phyloP scores from a whole-genome alignment of 2,113 vertebrate species.

The Meleagris gallopavo region DNA sequence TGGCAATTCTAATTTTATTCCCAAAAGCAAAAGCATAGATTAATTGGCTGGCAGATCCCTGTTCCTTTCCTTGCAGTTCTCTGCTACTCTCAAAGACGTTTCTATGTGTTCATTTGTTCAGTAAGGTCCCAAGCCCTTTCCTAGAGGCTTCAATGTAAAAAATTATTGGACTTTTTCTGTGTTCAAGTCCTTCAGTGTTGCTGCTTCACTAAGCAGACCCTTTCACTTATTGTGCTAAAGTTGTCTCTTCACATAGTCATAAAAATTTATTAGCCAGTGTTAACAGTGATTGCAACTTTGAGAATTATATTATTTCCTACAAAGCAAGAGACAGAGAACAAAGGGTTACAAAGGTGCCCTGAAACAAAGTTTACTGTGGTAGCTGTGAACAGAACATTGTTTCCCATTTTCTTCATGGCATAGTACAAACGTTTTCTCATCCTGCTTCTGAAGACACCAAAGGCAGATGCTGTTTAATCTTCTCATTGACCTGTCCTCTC shows the following conservation, averaged over 20 bases:
- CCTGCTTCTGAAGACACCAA: neutral
- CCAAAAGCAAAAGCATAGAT: neutral
- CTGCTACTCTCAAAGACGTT: neutral
- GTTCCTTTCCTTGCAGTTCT: neutral
- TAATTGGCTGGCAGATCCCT: neutral
- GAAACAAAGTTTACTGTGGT: neutral
- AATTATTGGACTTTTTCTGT: neutral
- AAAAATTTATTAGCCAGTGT: neutral
- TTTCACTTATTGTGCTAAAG: neutral
- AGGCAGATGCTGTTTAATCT: neutral
- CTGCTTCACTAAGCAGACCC: neutral
- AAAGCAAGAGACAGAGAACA: neutral
- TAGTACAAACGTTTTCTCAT: neutral
- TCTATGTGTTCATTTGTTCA: neutral
- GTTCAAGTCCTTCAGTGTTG: neutral
- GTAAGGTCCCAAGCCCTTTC: neutral
- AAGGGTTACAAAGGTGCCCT: neutral
- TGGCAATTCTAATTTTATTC: neutral
- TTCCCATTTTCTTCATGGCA: neutral
- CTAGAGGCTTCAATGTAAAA: neutral
- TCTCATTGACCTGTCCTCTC: neutral
- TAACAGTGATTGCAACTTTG: neutral
- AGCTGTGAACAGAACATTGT: neutral
- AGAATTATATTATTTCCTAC: neutral
- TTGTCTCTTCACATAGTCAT: neutral